phyloP scores from a whole-genome alignment of 2,797 vertebrate genomes.

The Myotis daubentonii region DNA sequence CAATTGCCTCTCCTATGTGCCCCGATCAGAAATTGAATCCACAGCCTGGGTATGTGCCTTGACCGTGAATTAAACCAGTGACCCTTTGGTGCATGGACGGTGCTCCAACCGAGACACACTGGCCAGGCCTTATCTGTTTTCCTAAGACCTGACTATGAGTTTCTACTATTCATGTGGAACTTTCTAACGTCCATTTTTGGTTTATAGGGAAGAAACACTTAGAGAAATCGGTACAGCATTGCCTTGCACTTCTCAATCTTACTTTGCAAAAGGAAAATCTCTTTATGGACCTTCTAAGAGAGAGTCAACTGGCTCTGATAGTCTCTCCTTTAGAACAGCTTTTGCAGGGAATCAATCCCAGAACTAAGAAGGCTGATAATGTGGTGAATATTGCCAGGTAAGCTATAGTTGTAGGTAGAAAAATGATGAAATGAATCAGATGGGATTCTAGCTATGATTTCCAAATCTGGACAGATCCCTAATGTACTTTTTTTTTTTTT shows the following conservation, averaged over 20 bases:
- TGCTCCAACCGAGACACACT: background rate
- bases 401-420: background rate
- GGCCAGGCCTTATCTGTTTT: background rate
- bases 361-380: slow-evolving; percentile 95
- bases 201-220: slow-evolving; percentile 93
- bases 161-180: background rate
- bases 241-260: slow-evolving; percentile 94
- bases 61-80: background rate
- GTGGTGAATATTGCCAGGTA: slow-evolving; percentile 97
- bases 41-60: background rate
- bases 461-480: background rate
- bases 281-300: slow-evolving; percentile 96
- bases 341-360: slow-evolving; percentile 96
- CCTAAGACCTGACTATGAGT: background rate
- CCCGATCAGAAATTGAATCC: background rate
- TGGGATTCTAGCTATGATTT: slow-evolving; percentile 6
- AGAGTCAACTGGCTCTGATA: slow-evolving; percentile 95
- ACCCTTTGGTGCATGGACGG: background rate
- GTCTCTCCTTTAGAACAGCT: slow-evolving; percentile 96
- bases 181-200: slow-evolving; percentile 42
- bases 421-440: background rate
- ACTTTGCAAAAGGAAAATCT: slow-evolving; percentile 95
- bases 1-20: background rate
- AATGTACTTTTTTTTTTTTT: background rate
- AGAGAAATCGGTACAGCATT: slow-evolving; percentile 94